Evolutionary conservation across 2,113 vertebrate genomes (phyloP).

Genomic region (Austrofundulus limnaeus): DNA sequence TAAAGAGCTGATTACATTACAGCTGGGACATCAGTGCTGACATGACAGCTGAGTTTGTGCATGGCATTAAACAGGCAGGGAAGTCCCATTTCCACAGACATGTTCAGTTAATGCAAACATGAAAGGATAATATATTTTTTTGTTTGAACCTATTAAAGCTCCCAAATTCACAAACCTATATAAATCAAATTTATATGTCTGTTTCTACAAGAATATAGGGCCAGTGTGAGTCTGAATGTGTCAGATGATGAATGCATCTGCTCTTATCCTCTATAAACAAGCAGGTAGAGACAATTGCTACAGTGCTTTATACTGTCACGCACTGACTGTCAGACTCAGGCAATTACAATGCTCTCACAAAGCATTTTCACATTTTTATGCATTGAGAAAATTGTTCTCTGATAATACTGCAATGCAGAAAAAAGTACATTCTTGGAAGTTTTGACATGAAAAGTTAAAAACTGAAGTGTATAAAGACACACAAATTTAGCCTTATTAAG

Average conservation of each 20-base stretch:
- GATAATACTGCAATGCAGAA: no score
- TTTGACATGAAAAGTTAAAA: no score
- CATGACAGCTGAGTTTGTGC: neutral
- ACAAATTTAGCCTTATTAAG: no score
- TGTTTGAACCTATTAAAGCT: neutral
- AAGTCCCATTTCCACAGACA: neutral
- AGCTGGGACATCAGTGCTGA: constrained; percentile 8
- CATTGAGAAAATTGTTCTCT: no score
- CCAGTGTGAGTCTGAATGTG: neutral
- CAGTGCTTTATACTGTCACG: neutral
- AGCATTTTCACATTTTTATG: neutral
- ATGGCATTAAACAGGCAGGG: neutral
- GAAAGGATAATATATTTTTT: neutral
- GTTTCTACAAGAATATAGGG: neutral
- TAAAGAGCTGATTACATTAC: constrained; percentile 11
- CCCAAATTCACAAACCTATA: neutral
- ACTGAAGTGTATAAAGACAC: no score
- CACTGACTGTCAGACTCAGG: neutral
- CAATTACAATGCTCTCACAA: neutral
- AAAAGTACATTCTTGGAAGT: no score
- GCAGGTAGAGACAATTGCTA: neutral
- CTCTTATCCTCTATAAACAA: neutral
- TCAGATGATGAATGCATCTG: neutral
- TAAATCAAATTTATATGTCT: neutral
- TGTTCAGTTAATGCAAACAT: neutral